Evolutionary conservation across 2,113 vertebrate genomes (phyloP).

Genomic region (Xenus cinereus): DNA sequence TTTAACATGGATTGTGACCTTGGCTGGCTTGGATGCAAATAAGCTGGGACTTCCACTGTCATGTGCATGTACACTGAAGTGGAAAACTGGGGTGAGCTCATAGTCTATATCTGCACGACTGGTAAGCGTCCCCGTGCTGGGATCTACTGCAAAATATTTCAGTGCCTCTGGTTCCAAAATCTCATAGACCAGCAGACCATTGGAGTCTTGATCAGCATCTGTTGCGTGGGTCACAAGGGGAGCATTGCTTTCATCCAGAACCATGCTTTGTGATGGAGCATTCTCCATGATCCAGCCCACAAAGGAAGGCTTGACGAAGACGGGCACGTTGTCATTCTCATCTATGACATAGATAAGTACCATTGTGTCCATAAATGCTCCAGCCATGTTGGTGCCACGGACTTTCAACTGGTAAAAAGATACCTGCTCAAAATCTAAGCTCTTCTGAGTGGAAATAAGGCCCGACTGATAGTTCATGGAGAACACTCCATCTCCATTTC

Average conservation of each 20-base stretch:
- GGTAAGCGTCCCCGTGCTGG: constrained; percentile 87
- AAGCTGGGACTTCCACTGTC: constrained; percentile 86
- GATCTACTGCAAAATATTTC: constrained; percentile 86
- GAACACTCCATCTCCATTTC: constrained; percentile 83
- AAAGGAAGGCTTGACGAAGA: constrained; percentile 79
- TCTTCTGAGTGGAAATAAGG: constrained; percentile 81
- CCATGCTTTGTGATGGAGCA: constrained; percentile 83
- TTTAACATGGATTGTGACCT: constrained; percentile 80
- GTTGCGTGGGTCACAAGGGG: constrained; percentile 87
- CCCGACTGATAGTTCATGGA: constrained; percentile 88
- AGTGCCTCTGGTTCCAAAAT: constrained; percentile 85
- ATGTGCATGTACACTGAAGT: constrained; percentile 83
- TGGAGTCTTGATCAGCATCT: constrained; percentile 86
- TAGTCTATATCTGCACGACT: constrained; percentile 83
- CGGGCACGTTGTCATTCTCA: constrained; percentile 89
- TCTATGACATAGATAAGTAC: constrained; percentile 88
- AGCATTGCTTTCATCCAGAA: constrained; percentile 81
- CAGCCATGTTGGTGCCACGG: constrained; percentile 80
- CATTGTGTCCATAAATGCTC: constrained; percentile 71
- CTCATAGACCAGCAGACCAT: constrained; percentile 85
- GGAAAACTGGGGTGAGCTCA: constrained; percentile 80
- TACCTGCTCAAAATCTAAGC: constrained; percentile 85
- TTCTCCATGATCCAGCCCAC: constrained; percentile 87
- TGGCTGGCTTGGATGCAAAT: constrained; percentile 82
- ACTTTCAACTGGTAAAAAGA: constrained; percentile 85